phyloP scores from a whole-genome alignment of 1,140 invertebrate genomes.

The Ceratina australensis region DNA sequence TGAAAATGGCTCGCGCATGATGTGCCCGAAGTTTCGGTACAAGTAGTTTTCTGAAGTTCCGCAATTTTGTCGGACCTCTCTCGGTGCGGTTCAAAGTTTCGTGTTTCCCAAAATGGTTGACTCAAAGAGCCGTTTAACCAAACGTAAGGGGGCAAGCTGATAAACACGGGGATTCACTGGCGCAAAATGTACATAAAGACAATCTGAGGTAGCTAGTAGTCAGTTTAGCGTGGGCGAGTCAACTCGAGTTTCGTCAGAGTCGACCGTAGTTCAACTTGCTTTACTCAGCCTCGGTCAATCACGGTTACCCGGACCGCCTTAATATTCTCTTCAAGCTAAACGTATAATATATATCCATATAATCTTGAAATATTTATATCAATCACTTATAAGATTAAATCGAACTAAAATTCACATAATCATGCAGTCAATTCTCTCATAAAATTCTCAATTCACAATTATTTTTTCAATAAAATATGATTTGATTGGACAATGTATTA shows the following conservation, averaged over 20 bases:
- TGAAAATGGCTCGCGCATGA: too few relatives aligned
- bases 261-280: background rate
- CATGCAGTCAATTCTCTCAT: too few relatives aligned
- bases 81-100: background rate
- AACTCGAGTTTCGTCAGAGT: background rate
- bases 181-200: slow-evolving; percentile 1
- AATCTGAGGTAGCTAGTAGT: slow-evolving; percentile 1
- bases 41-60: background rate
- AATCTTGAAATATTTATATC: too few relatives aligned
- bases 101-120: background rate
- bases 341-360: too few relatives aligned
- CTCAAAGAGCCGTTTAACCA: background rate
- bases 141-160: slow-evolving; percentile 1
- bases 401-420: too few relatives aligned
- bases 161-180: background rate
- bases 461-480: too few relatives aligned
- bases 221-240: background rate
- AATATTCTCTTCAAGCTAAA: too few relatives aligned
- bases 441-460: too few relatives aligned
- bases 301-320: background rate
- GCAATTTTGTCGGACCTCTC: background rate
- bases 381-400: too few relatives aligned
- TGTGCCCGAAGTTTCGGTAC: background rate
- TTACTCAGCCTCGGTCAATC: background rate
- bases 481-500: too few relatives aligned